Evolutionary conservation across 2,888 invertebrate species (phyloP), one percentile per base, ranked within the genome.

Genomic region (Ramazzottius varieornatus): DNA sequence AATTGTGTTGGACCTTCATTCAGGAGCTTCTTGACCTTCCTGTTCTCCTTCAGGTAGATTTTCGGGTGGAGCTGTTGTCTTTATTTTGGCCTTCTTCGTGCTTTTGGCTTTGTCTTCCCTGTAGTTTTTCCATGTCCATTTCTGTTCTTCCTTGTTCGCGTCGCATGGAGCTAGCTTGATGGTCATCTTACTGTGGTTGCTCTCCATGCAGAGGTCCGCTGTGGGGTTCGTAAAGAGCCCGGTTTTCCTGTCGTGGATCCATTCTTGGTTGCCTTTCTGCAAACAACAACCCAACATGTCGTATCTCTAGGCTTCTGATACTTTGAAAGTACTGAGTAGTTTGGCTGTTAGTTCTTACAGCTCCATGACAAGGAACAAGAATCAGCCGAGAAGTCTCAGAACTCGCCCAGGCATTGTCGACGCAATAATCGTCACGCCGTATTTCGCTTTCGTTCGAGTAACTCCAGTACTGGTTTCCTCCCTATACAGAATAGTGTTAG

Each of bases 211-310:
- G 54, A 29, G 4, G 29, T 54, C 54, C 13, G 20, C 8, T 8
- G 20, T n/a, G 4, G 54, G 54, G 24, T 54, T 54, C 20, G 16
- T 8, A 4, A 54, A 16, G 8, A 54, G 54, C 4, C 54, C 54
- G 29, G 13, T 54, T 29, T 70, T 68, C 65, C 71, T 71, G 66
- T 74, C 70, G 67, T 78, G 79, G 34, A 71, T 67, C 79, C 79
- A 79, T 68, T 78, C 76, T 70, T 79, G 79, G 71, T 79, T 79
- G 64, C 79, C 79, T 68, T 75, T 76, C 74, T 76, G 75, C 33
- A 74, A 40, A n/a, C n/a, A n/a, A n/a, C n/a, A n/a, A n/a, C n/a
- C n/a, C n/a, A n/a, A n/a, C n/a, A n/a, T n/a, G n/a, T n/a, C n/a
- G n/a, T n/a, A n/a, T n/a, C n/a, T n/a, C n/a, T n/a, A n/a, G n/a